phyloP scores from a whole-genome alignment of 2,888 invertebrate species.

The Spodoptera exigua region DNA sequence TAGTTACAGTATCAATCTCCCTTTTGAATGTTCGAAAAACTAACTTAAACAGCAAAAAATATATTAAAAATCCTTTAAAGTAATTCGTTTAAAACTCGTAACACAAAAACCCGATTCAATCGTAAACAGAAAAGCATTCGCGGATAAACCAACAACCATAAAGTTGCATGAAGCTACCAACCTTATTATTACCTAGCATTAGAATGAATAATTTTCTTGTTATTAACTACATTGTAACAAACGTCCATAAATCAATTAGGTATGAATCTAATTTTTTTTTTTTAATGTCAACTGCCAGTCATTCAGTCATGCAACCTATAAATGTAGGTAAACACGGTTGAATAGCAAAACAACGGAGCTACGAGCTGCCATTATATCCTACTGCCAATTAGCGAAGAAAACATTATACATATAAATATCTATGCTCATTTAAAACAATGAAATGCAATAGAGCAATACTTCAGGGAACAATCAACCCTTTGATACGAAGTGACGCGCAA shows the following conservation, averaged over 20 bases:
- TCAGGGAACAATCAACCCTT: slow-evolving; percentile 63
- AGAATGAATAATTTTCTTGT: no score
- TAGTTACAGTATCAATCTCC: no score
- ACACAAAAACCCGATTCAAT: no score
- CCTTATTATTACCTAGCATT: no score
- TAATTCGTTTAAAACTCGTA: no score
- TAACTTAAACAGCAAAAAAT: no score
- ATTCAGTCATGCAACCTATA: slow-evolving; percentile 1
- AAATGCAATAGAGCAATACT: slow-evolving; percentile 44
- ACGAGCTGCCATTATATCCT: slow-evolving; percentile 11
- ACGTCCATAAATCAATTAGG: no score
- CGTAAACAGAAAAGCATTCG: no score
- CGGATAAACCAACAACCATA: no score
- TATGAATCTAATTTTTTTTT: slow-evolving; percentile 10
- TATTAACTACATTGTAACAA: slow-evolving; percentile 3
- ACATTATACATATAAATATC: slow-evolving; percentile 11
- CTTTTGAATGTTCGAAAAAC: no score
- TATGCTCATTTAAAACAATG: slow-evolving; percentile 26
- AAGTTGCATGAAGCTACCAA: no score
- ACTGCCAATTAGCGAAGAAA: slow-evolving; percentile 40
- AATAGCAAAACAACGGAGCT: slow-evolving; percentile 9
- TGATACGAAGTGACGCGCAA: slow-evolving; percentile 41
- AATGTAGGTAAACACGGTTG: slow-evolving; percentile 13
- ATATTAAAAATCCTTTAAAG: no score
- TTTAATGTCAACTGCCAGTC: slow-evolving; percentile 34